A percentile compares a stretch with the other conserved stretches of the same genome.
Conservation (phyloP, 1,140 invertebrate genomes). For the Scaptomyza hsui region DNA sequence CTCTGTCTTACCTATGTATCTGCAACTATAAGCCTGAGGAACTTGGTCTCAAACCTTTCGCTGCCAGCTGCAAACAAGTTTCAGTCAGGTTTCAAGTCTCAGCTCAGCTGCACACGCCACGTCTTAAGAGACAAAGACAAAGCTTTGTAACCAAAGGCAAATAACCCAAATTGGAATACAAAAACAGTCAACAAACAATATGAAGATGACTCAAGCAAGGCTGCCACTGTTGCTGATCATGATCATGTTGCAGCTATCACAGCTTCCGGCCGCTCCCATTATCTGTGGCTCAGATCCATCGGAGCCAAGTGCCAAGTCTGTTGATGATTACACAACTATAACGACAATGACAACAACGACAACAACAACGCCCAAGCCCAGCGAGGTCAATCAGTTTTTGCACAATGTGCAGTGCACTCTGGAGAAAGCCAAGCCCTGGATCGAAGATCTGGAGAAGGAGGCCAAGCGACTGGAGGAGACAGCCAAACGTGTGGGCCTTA, state of each 20-base stretch:
- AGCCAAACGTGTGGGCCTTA: slow-evolving; percentile 51
- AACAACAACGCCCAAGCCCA: slow-evolving; percentile 45
- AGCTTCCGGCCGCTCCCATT: slow-evolving; percentile 51
- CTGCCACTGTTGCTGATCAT: slow-evolving; percentile 1
- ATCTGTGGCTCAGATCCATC: slow-evolving; percentile 44
- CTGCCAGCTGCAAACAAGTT: slow-evolving; percentile 63
- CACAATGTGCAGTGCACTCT: slow-evolving; percentile 69
- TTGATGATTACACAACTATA: not conserved
- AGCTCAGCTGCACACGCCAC: slow-evolving; percentile 40
- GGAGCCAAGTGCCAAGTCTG: slow-evolving; percentile 14
- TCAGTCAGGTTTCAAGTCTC: slow-evolving; percentile 64
- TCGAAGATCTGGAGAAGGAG: slow-evolving; percentile 72
- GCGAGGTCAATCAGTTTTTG: slow-evolving; percentile 71
- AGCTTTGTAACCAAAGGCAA: not conserved
- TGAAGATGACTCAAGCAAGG: slow-evolving; percentile 46
- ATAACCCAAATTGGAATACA: not conserved
- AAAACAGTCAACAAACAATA: too few species aligned
- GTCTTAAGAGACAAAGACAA: not conserved
- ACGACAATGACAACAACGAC: not conserved
- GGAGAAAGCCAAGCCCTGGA: slow-evolving; percentile 76
- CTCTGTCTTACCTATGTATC: not conserved
- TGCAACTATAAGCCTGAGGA: slow-evolving; percentile 29
- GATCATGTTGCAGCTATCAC: slow-evolving; percentile 26
- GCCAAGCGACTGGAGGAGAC: slow-evolving; percentile 68
- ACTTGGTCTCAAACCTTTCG: slow-evolving; percentile 48